phyloP scores from a whole-genome alignment of 2,797 vertebrate species.

The Lithobates pipiens region DNA sequence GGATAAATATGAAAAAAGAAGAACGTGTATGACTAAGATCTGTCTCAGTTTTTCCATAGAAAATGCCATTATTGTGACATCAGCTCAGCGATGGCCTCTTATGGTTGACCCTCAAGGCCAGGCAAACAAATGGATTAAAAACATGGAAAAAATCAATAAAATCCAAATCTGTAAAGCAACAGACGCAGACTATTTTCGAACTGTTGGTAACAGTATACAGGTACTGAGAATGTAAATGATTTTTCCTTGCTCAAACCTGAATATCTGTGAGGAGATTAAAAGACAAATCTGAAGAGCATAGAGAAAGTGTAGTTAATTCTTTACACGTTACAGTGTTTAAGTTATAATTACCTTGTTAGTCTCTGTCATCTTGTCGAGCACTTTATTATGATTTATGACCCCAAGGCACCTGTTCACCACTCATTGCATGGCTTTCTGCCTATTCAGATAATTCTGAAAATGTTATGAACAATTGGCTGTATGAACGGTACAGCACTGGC shows the following conservation, averaged over 20 bases:
- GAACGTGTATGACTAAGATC: background rate
- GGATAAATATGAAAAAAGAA: constrained; percentile 9
- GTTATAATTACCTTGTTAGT: constrained; percentile 63
- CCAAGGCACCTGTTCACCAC: constrained; percentile 61
- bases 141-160: constrained; percentile 60
- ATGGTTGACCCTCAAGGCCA: constrained; percentile 63
- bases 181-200: constrained; percentile 49
- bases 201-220: constrained; percentile 57
- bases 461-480: constrained; percentile 51
- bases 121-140: constrained; percentile 65
- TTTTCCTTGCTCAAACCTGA: constrained; percentile 37
- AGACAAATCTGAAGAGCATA: constrained; percentile 27
- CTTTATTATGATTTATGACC: constrained; percentile 63
- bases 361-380: constrained; percentile 60
- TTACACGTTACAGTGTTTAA: constrained; percentile 59
- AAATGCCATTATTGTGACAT: constrained; percentile 62
- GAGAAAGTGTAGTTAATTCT: constrained; percentile 56
- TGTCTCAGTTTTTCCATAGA: constrained; percentile 58
- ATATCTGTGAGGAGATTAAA: constrained; percentile 7
- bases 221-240: constrained; percentile 37
- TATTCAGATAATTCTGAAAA: constrained; percentile 50
- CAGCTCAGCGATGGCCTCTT: constrained; percentile 58
- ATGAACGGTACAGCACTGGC: constrained; percentile 14
- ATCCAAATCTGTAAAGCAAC: constrained; percentile 60
- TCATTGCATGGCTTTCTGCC: constrained; percentile 60